Evolutionary conservation across 2,113 vertebrate species (phyloP), one percentile per base, ranked within the genome.

Genomic region (Megaleporinus macrocephalus): DNA sequence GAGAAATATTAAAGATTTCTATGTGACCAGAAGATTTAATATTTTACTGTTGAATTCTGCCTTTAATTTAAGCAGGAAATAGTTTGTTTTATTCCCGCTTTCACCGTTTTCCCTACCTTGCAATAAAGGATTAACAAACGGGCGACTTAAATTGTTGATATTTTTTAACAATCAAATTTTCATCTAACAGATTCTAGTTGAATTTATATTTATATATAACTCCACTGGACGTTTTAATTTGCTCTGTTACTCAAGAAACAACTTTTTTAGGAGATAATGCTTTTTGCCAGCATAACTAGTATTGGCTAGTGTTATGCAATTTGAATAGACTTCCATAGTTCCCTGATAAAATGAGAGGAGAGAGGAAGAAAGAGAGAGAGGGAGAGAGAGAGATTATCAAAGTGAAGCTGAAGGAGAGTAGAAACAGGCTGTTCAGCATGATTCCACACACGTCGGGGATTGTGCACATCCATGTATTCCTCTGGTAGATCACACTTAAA

Each of bases 401-500:
- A 84, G 78, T 76, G 69, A 29, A 36, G 26, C 49, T 27, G 27
- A 24, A 78, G 61, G 62, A 57, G 61, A 69, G 59, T 73, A 61
- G 47, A 83, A 71, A 83, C 27, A 74, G 82, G 53, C 78, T 70
- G 14, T 81, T 85, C 83, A 59, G 63, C 59, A 72, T 71, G 80
- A 79, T 69, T 84, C 49, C 22, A 57, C 72, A 74, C 24, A 82
- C 66, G 62, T 66, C 30, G 66, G 85, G 88, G 80, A 85, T 87
- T 84, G 80, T 87, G 73, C 36, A 77, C 71, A 70, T 87, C 86
- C 74, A 75, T 90, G 86, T 89, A 87, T 89, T 86, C 88, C 90
- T 93, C 88, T 90, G 90, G 76, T 88, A 88, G 87, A 78, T 84
- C 47, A 85, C 62, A 91, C 90, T 93, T 92, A 87, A 92, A 93